A percentile compares a stretch with the other conserved stretches of the same genome.
Conservation (phyloP, 2,113 vertebrate species). For the Caretta caretta region DNA sequence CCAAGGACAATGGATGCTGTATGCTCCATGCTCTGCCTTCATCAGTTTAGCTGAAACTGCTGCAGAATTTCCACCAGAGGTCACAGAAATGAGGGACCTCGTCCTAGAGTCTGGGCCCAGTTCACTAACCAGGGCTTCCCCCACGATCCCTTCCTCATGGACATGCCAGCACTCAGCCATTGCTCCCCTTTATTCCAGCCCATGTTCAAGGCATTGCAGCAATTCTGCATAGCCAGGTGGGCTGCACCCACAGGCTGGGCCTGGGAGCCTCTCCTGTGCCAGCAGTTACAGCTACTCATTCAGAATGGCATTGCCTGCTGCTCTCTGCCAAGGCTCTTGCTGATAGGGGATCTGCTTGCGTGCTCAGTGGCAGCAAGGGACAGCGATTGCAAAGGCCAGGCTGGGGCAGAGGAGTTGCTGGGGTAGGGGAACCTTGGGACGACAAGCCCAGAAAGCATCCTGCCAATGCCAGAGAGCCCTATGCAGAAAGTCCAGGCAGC, state of each 20-base stretch:
- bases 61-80: neutral
- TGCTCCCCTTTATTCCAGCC: neutral
- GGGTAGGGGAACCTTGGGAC: neutral
- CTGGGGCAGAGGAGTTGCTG: neutral
- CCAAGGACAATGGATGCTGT: neutral
- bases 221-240: neutral
- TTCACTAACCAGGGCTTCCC: neutral
- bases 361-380: neutral
- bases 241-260: neutral
- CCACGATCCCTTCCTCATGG: neutral
- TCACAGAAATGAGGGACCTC: neutral
- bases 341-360: neutral
- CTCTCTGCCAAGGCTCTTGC: neutral
- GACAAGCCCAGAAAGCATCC: neutral
- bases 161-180: neutral
- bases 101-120: neutral
- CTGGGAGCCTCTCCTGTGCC: no score
- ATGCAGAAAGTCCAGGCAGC: neutral
- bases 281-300: neutral
- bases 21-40: neutral
- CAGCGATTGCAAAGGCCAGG: neutral
- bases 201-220: fast-evolving
- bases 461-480: neutral
- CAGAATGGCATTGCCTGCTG: no score
- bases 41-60: neutral